A percentile compares a stretch with the other conserved stretches of the same genome.
These are phyloP conservation scores for Sylvicapra grimmia DNA, from an alignment of 2,113 vertebrate genomes.

Conservation along the genomic window DNA sequence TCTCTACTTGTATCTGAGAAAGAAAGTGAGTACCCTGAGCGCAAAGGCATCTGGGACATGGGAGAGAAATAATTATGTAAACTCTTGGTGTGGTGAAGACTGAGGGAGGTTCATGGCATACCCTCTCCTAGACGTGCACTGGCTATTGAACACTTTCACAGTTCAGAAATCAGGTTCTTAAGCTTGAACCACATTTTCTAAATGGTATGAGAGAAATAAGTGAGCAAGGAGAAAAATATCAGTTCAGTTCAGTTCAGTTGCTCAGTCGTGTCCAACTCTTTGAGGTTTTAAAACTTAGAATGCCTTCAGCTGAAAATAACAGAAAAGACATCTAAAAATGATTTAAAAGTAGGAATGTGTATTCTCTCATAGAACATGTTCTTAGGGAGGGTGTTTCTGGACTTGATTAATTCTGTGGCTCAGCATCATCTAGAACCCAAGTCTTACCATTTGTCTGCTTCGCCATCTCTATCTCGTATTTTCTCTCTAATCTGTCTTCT, in stretches of 20 bases:
- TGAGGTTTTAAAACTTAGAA: neutral
- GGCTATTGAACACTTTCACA: neutral
- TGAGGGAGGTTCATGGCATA: neutral
- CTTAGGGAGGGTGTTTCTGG: neutral
- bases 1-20: neutral
- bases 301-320: neutral
- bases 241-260: no score
- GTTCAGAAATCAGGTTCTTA: neutral
- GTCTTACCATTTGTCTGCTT: neutral
- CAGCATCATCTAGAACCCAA: neutral
- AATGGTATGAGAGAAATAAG: conserved; percentile 1
- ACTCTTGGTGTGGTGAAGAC: neutral
- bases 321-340: neutral
- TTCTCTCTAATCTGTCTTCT: neutral
- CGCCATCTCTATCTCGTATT: neutral
- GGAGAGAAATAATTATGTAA: neutral
- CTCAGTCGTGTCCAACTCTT: no score
- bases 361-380: neutral
- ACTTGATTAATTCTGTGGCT: neutral
- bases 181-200: neutral
- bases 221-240: neutral
- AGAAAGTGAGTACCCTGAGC: neutral
- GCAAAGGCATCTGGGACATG: neutral
- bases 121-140: neutral
- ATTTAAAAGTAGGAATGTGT: neutral